Conservation (phyloP, 2,113 vertebrate genomes). For the Phrynocephalus versicolor region DNA sequence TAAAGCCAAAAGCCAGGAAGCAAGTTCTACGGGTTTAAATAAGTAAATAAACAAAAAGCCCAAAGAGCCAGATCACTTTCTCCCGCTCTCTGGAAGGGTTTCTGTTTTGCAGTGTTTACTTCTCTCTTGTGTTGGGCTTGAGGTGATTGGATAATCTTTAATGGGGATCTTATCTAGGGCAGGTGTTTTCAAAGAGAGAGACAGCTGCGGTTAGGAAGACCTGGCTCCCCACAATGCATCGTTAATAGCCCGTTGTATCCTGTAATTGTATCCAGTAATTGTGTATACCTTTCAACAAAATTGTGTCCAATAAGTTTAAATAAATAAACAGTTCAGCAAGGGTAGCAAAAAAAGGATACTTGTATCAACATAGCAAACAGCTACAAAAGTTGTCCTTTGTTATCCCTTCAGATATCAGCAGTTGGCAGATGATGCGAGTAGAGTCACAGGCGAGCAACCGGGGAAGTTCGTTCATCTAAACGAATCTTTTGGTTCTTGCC, state of each 20-base stretch:
- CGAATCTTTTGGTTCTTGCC: neutral
- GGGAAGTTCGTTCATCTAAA: conserved; percentile 12
- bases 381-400: no score
- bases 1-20: neutral
- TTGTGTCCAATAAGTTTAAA: neutral
- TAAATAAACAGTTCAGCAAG: neutral
- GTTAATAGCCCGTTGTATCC: no score
- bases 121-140: neutral
- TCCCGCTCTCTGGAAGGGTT: no score
- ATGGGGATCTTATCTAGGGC: neutral
- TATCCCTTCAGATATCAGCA: no score
- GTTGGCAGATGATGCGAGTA: neutral
- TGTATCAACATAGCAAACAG: neutral
- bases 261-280: no score
- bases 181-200: neutral
- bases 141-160: conserved; percentile 7
- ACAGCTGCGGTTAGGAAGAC: neutral
- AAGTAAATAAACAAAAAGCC: no score
- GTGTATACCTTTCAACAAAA: neutral
- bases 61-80: no score
- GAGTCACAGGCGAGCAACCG: neutral
- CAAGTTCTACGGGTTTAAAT: neutral
- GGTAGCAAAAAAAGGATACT: neutral
- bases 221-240: no score
- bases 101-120: neutral